Percentiles rank a stretch among this genome's conserved stretches.
phyloP scores from a whole-genome alignment of 2,888 invertebrate species.

The Drosophila lacicola region DNA sequence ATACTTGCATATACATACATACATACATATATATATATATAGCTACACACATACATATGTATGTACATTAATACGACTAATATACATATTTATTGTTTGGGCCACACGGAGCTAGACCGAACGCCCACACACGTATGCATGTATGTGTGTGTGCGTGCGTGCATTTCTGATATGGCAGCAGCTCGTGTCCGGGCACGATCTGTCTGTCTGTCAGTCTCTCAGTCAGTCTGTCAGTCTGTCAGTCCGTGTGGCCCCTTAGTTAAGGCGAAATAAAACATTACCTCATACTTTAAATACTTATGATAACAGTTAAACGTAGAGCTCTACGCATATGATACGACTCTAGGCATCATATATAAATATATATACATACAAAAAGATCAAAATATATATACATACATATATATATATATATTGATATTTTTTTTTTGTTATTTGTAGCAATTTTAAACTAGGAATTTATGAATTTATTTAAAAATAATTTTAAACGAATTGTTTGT shows the following conservation, averaged over 20 bases:
- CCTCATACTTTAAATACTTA: conserved; percentile 82
- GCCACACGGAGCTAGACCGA: conserved; percentile 5
- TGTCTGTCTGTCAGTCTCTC: conserved; percentile 1
- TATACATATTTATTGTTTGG: conserved; percentile 18
- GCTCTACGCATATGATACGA: conserved; percentile 45
- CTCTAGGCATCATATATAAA: conserved; percentile 36
- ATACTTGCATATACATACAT: conserved; percentile 14
- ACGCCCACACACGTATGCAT: conserved; percentile 1
- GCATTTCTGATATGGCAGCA: conserved; percentile 7
- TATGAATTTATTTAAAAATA: conserved; percentile 34
- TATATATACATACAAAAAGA: conserved; percentile 16
- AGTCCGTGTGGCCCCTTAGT: conserved; percentile 27
- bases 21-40: conserved; percentile 5
- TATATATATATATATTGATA: conserved; percentile 8
- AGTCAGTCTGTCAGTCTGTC: background rate
- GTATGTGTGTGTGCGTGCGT: background rate
- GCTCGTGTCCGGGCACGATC: conserved; percentile 12
- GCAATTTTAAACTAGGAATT: conserved; percentile 47
- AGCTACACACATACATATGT: conserved; percentile 7
- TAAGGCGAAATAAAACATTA: conserved; percentile 80
- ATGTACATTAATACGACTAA: conserved; percentile 3
- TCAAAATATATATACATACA: conserved; percentile 9
- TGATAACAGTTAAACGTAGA: conserved; percentile 71
- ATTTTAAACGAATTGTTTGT: conserved; percentile 45
- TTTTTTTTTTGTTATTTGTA: conserved; percentile 44